phyloP scores from a whole-genome alignment of 2,797 vertebrate genomes.

The Mycteria americana region DNA sequence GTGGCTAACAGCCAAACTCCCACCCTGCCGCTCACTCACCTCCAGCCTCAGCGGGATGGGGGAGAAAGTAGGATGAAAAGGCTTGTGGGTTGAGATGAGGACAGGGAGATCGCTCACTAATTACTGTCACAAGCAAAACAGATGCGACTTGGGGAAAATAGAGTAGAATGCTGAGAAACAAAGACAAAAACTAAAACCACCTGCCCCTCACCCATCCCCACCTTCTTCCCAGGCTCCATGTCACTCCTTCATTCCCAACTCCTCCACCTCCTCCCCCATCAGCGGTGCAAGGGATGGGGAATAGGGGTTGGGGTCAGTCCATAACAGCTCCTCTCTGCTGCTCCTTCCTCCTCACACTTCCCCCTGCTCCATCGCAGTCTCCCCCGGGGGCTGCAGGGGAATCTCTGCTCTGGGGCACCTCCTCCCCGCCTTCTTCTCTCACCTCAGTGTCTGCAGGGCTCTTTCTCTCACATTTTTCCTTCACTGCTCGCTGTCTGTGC shows the following conservation, averaged over 20 bases:
- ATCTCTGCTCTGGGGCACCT: background rate
- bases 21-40: background rate
- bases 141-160: background rate
- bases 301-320: too few relatives aligned
- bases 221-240: background rate
- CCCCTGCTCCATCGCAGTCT: background rate
- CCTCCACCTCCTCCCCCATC: background rate
- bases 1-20: background rate
- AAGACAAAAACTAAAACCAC: background rate
- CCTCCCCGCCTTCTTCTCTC: background rate
- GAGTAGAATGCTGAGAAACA: background rate
- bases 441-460: background rate
- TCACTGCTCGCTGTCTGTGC: background rate
- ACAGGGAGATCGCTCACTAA: background rate
- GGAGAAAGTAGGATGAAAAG: background rate
- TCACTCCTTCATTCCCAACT: background rate
- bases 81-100: background rate
- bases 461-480: background rate
- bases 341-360: background rate
- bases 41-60: background rate
- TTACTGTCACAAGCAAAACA: background rate
- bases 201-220: rapidly evolving
- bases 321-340: rapidly evolving
- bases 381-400: background rate
- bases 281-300: background rate